Evolutionary conservation across 2,113 vertebrate genomes (phyloP).

Genomic region (Cyphomyrus discorhynchus): DNA sequence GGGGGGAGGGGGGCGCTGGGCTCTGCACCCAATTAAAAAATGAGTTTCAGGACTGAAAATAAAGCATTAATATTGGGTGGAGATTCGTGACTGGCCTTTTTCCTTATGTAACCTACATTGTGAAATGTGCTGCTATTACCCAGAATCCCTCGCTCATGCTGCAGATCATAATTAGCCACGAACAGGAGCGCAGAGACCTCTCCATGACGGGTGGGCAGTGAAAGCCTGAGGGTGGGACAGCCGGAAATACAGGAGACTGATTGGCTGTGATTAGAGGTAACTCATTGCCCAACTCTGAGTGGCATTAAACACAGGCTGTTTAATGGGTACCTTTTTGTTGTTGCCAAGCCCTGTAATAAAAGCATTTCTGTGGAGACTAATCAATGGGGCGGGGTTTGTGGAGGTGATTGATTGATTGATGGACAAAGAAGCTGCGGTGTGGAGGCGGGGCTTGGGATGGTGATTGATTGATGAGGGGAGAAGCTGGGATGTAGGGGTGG

Average conservation of each 20-base stretch:
- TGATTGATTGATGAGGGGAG: conserved; percentile 33
- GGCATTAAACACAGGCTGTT: conserved; percentile 57
- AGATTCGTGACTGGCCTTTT: background rate
- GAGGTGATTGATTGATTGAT: conserved; percentile 38
- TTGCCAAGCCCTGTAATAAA: conserved; percentile 61
- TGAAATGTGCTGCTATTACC: background rate
- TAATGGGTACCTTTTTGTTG: conserved; percentile 51
- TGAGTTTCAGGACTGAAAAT: conserved; percentile 4
- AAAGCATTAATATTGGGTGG: conserved; percentile 2
- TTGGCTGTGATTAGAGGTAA: conserved; percentile 46
- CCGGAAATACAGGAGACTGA: conserved; percentile 25
- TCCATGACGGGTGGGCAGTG: background rate
- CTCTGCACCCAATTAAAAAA: conserved; percentile 24
- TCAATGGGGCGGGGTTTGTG: conserved; percentile 3
- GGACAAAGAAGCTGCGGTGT: background rate
- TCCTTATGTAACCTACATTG: background rate
- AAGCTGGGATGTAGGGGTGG: background rate
- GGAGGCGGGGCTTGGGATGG: conserved; percentile 22
- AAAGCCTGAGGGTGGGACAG: background rate
- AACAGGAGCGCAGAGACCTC: background rate
- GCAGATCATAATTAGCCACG: background rate
- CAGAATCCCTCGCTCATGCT: background rate
- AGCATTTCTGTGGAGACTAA: conserved; percentile 43
- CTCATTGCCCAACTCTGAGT: conserved; percentile 54
- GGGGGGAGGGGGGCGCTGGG: background rate